Percentiles rank a stretch among this genome's conserved stretches.
Evolutionary conservation across 2,113 vertebrate genomes (phyloP).

Genomic region (Turdus rufiventris): DNA sequence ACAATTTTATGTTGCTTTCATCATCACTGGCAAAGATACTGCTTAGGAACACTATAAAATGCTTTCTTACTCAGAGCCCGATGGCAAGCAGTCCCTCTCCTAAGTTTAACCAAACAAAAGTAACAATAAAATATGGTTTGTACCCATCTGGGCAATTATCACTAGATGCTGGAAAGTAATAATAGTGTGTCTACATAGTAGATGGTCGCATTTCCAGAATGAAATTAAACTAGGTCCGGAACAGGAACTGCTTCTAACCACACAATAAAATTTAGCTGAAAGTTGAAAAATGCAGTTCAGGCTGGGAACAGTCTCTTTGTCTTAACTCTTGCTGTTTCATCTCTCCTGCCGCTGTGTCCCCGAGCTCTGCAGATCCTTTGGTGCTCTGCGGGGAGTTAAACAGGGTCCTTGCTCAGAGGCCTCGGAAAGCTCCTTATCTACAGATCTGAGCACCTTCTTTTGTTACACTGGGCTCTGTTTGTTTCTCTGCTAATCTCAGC

Average conservation of each 20-base stretch:
- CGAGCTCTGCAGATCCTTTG: not conserved
- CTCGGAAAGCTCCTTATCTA: conserved; percentile 42
- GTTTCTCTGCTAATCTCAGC: conserved; percentile 53
- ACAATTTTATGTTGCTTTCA: conserved; percentile 26
- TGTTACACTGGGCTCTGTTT: conserved; percentile 18
- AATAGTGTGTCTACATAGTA: not conserved
- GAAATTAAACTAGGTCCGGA: conserved; percentile 3
- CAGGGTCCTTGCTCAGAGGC: conserved; percentile 21
- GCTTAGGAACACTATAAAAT: not conserved
- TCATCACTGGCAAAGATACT: not conserved
- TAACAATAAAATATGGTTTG: conserved; percentile 31
- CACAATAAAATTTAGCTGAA: not conserved
- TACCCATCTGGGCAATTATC: conserved; percentile 24
- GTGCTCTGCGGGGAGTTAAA: conserved; percentile 48
- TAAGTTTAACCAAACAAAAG: conserved; percentile 8
- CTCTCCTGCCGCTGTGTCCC: not conserved
- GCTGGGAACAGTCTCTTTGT: not conserved
- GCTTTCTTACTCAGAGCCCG: not conserved
- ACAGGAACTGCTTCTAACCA: conserved; percentile 5
- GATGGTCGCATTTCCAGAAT: conserved; percentile 9
- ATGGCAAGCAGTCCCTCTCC: not conserved
- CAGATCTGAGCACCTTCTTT: conserved; percentile 55
- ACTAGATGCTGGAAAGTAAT: not conserved
- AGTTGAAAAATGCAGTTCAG: not conserved
- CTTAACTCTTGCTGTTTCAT: not conserved